These are phyloP conservation scores for Achroia grisella DNA, from an alignment of 1,140 invertebrate genomes.

Conservation along the genomic window DNA sequence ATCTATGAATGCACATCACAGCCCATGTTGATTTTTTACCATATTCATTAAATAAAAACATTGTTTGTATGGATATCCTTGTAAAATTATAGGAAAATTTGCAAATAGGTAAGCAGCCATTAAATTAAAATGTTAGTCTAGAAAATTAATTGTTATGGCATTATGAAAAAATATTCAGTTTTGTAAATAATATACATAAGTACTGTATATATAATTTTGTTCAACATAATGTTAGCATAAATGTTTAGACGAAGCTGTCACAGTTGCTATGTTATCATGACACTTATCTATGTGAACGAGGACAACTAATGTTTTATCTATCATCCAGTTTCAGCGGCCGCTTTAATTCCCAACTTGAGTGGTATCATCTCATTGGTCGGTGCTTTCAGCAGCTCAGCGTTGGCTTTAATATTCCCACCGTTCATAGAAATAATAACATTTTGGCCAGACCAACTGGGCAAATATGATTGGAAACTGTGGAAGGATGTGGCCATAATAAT, in stretches of 20 bases:
- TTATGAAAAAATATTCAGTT: too few relatives aligned
- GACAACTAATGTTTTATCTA: constrained; percentile 6
- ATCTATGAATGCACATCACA: too few relatives aligned
- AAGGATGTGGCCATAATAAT: constrained; percentile 83
- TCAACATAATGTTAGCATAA: too few relatives aligned
- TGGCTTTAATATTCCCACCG: constrained; percentile 94
- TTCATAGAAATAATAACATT: constrained; percentile 91
- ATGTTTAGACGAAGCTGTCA: not conserved
- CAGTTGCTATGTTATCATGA: not conserved
- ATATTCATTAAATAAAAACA: too few relatives aligned
- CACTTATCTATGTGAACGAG: not conserved
- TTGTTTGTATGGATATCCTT: too few relatives aligned
- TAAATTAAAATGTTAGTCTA: too few relatives aligned
- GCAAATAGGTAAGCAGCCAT: too few relatives aligned
- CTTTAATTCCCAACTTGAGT: constrained; percentile 89
- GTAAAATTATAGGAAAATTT: too few relatives aligned
- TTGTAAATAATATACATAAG: too few relatives aligned
- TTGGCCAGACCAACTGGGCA: constrained; percentile 79
- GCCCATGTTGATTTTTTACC: too few relatives aligned
- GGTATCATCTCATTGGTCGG: constrained; percentile 94
- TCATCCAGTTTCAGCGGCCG: constrained; percentile 84
- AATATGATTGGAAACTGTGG: constrained; percentile 77
- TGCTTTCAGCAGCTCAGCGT: constrained; percentile 89
- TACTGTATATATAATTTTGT: too few relatives aligned
- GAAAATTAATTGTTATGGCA: too few relatives aligned